These are phyloP conservation scores for Chironomus riparius DNA, from an alignment of 2,888 invertebrate species.

Conservation along the genomic window DNA sequence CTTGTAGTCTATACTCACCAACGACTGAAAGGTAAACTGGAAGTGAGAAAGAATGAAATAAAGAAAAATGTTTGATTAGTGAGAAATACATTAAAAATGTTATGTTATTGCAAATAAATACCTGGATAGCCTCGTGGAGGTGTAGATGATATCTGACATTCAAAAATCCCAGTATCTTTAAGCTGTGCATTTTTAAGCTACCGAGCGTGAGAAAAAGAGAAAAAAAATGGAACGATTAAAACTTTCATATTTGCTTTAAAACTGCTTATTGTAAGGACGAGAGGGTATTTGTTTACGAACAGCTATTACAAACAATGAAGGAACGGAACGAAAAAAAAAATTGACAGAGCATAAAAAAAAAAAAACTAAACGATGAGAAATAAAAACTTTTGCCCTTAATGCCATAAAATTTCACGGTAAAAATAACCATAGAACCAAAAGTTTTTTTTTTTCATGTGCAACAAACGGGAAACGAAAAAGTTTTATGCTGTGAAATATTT, in stretches of 20 bases:
- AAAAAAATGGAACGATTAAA: neutral
- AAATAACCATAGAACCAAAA: neutral
- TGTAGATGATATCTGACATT: conserved; percentile 18
- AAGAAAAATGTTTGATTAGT: neutral
- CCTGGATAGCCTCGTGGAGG: conserved; percentile 11
- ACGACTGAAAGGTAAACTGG: conserved; percentile 12
- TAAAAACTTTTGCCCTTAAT: too few species aligned
- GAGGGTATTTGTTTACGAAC: too few species aligned
- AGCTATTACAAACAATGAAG: too few species aligned
- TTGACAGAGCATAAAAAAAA: too few species aligned
- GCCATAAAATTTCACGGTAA: too few species aligned
- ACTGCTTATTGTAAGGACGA: too few species aligned
- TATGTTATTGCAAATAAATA: neutral
- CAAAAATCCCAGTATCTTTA: neutral
- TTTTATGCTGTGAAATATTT: neutral
- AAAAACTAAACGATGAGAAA: too few species aligned
- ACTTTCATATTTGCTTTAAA: neutral
- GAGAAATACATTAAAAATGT: too few species aligned
- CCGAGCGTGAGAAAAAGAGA: too few species aligned
- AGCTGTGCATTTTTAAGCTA: conserved; percentile 1
- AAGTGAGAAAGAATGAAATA: neutral
- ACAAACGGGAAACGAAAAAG: neutral
- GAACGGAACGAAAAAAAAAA: too few species aligned
- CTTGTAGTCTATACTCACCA: neutral
- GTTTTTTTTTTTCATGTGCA: neutral